Evolutionary conservation across 2,113 vertebrate species (phyloP).

Genomic region (Campylorhamphus procurvoides): DNA sequence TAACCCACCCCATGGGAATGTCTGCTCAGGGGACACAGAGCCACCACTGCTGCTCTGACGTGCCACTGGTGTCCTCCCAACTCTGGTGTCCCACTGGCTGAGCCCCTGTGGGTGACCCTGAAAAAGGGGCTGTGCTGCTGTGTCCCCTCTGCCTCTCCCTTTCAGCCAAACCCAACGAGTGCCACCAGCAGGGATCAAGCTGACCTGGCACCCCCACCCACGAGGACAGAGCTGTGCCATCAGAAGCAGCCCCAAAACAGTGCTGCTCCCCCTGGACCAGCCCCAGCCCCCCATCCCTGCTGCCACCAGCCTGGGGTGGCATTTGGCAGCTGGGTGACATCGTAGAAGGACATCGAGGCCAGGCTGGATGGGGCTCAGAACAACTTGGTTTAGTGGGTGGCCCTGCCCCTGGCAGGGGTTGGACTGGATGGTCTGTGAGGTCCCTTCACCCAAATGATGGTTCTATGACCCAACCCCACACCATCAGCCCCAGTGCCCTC

Average conservation of each 20-base stretch:
- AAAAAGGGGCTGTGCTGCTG: not conserved
- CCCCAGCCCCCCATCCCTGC: not conserved
- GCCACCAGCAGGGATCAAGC: not conserved
- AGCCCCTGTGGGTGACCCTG: not conserved
- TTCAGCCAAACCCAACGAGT: not conserved
- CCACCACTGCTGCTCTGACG: not conserved
- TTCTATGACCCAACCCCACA: not conserved
- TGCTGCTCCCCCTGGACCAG: not conserved
- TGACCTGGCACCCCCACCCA: not conserved
- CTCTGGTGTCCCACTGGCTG: fast-evolving
- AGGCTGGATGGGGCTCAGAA: not conserved
- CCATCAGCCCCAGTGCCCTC: not conserved
- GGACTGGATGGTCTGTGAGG: not conserved
- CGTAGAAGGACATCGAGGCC: fast-evolving
- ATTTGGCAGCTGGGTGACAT: not conserved
- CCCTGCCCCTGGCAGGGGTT: not conserved
- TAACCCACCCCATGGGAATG: not conserved
- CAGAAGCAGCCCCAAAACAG: not conserved
- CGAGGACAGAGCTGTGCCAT: not conserved
- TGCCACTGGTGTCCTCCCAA: not conserved
- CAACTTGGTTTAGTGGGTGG: too few species aligned
- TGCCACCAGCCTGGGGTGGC: not conserved
- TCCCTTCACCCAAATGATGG: not conserved
- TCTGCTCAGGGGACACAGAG: not conserved
- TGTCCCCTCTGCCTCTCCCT: not conserved